Evolutionary conservation across 1,140 invertebrate species (phyloP).

Genomic region (Maniola jurtina): DNA sequence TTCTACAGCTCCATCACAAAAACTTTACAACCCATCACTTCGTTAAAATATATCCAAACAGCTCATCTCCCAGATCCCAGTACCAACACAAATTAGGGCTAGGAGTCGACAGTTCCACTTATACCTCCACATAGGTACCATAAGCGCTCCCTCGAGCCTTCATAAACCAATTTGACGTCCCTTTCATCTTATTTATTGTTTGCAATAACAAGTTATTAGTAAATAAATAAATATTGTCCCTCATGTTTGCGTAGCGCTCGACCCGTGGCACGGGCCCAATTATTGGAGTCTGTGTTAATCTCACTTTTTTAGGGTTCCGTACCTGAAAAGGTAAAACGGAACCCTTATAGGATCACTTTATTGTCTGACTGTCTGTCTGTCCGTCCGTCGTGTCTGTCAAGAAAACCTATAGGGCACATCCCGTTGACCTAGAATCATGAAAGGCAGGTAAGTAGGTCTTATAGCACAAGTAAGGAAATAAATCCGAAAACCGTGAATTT

Average conservation of each 20-base stretch:
- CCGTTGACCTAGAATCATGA: too few species aligned
- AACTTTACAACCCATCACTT: too few species aligned
- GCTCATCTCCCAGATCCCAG: neutral
- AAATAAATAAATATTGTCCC: slow-evolving; percentile 75
- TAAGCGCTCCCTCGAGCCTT: slow-evolving; percentile 53
- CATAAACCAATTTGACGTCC: slow-evolving; percentile 74
- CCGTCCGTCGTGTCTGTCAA: too few species aligned
- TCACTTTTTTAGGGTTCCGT: too few species aligned
- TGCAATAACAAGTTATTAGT: slow-evolving; percentile 70
- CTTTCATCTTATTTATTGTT: slow-evolving; percentile 74
- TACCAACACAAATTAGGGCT: neutral
- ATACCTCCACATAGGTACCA: neutral
- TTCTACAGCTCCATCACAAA: too few species aligned
- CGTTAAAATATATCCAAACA: neutral
- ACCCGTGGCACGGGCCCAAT: slow-evolving; percentile 56
- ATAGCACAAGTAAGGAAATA: too few species aligned
- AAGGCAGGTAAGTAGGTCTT: too few species aligned
- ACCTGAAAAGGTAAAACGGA: too few species aligned
- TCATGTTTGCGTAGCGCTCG: slow-evolving; percentile 62
- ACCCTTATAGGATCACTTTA: too few species aligned
- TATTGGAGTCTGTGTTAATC: slow-evolving; percentile 62
- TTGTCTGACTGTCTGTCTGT: too few species aligned
- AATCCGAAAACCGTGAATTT: too few species aligned
- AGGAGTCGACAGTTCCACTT: neutral
- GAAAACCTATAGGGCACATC: too few species aligned